These are phyloP conservation scores for Ranitomeya imitator DNA, from an alignment of 2,113 vertebrate species.

Conservation along the genomic window DNA sequence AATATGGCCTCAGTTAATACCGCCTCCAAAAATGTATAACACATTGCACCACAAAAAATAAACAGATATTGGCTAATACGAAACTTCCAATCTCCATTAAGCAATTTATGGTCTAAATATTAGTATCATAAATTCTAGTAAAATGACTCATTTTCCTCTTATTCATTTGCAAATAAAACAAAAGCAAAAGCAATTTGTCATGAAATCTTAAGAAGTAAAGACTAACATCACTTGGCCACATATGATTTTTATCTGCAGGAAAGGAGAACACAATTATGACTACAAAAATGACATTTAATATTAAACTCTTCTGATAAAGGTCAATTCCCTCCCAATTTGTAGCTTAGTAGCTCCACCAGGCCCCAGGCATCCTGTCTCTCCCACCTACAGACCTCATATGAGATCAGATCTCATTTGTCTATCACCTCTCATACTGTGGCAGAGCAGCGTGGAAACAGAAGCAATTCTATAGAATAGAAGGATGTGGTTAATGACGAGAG, in stretches of 20 bases:
- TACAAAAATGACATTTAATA: slow-evolving; percentile 35
- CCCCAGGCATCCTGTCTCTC: slow-evolving; percentile 22
- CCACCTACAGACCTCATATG: slow-evolving; percentile 18
- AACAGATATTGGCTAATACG: not conserved
- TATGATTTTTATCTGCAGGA: slow-evolving; percentile 11
- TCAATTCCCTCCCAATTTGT: slow-evolving; percentile 13
- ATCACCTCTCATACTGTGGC: slow-evolving; percentile 3
- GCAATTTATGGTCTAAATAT: not conserved
- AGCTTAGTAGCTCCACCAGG: not conserved
- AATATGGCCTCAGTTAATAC: not conserved
- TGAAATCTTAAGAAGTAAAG: slow-evolving; percentile 5
- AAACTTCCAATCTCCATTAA: not conserved
- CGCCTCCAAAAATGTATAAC: not conserved
- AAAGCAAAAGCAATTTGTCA: not conserved
- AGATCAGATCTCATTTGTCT: slow-evolving; percentile 39
- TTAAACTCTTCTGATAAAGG: slow-evolving; percentile 39
- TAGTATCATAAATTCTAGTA: not conserved
- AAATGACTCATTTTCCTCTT: slow-evolving; percentile 22
- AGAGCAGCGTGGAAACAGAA: slow-evolving; percentile 36
- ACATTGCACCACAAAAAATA: not conserved
- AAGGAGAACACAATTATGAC: slow-evolving; percentile 9
- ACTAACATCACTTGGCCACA: slow-evolving; percentile 14
- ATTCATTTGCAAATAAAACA: slow-evolving; percentile 8
- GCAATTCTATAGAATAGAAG: slow-evolving; percentile 1
- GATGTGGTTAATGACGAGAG: slow-evolving; percentile 37